Percentiles rank a stretch among this genome's conserved stretches.
Conservation (phyloP, 2,113 vertebrate species). For the Pavo muticus region DNA sequence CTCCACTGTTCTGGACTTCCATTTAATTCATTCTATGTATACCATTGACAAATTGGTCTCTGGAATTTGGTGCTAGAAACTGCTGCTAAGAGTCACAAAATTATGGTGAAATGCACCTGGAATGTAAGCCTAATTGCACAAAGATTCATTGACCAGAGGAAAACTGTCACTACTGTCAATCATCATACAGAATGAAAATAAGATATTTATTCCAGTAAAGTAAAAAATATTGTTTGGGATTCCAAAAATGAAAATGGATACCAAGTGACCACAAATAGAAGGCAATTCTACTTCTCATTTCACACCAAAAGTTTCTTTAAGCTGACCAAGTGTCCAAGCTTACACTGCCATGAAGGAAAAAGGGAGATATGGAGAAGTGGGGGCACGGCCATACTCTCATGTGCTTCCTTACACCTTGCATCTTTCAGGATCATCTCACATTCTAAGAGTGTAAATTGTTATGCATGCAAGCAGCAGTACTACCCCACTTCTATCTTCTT, state of each 20-base stretch:
- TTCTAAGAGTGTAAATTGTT: neutral
- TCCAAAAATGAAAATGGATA: neutral
- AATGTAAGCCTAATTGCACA: neutral
- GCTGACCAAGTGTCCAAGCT: neutral
- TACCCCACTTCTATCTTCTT: neutral
- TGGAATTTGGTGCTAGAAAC: neutral
- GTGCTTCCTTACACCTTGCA: neutral
- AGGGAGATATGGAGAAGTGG: neutral
- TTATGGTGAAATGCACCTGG: neutral
- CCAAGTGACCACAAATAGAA: neutral
- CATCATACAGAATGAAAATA: neutral
- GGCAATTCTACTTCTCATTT: neutral
- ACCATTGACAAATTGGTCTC: neutral
- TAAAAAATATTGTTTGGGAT: neutral
- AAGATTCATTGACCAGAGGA: neutral
- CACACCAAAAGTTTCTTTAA: neutral
- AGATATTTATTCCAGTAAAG: neutral
- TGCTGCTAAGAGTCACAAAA: neutral
- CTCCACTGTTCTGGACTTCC: neutral
- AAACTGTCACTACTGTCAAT: neutral
- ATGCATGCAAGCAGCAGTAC: neutral
- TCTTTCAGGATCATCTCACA: neutral
- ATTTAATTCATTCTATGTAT: neutral
- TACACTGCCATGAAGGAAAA: rapidly evolving
- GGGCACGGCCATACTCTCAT: neutral